These are phyloP conservation scores for Lamellibrachia columna DNA, from an alignment of 2,888 invertebrate species.

Conservation along the genomic window DNA sequence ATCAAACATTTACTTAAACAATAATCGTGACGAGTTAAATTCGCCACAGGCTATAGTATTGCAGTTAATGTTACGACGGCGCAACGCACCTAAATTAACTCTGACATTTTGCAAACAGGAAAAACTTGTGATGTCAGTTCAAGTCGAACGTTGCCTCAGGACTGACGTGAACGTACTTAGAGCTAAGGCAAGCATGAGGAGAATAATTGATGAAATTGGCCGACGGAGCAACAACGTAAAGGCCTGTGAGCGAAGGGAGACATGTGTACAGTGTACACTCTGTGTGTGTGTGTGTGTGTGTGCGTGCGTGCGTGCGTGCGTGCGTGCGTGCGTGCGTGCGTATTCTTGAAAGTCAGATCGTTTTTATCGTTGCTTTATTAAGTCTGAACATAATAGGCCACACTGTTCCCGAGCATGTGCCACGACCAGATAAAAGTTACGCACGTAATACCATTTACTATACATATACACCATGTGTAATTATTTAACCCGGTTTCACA, in stretches of 20 bases:
- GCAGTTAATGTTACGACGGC: neutral
- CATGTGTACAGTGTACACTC: neutral
- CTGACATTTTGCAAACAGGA: too few species aligned
- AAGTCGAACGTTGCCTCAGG: neutral
- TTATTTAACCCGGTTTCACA: too few species aligned
- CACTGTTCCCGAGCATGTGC: too few species aligned
- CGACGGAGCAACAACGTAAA: neutral
- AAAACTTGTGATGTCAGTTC: neutral
- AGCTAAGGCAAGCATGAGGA: neutral
- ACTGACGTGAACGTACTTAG: neutral
- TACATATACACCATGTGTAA: too few species aligned
- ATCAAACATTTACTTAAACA: neutral
- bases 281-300: neutral
- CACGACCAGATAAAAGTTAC: too few species aligned
- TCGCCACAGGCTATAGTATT: neutral
- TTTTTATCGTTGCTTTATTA: too few species aligned
- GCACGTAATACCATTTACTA: too few species aligned
- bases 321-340: neutral
- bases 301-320: neutral
- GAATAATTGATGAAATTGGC: neutral
- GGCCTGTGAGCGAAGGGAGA: neutral
- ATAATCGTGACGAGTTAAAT: neutral
- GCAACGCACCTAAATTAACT: neutral
- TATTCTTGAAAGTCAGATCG: neutral
- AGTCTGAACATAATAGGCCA: too few species aligned